Conservation (phyloP, 2,797 vertebrate genomes). For the Salarias fasciatus region DNA sequence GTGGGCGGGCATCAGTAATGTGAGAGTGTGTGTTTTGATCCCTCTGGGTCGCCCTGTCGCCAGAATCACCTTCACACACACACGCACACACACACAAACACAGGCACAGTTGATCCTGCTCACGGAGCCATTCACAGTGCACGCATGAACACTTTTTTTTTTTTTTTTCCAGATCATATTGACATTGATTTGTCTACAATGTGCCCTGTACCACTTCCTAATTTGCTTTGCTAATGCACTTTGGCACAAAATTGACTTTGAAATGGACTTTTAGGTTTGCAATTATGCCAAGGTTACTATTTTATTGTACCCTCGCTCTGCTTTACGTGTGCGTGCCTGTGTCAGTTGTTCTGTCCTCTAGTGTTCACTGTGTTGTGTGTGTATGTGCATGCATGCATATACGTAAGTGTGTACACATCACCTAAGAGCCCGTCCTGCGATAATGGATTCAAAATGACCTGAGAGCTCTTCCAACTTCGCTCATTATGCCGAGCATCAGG, state of each 20-base stretch:
- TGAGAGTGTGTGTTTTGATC: slow-evolving; percentile 61
- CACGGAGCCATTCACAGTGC: neutral
- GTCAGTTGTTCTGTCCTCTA: neutral
- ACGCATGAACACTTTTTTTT: slow-evolving; percentile 15
- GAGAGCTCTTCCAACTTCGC: slow-evolving; percentile 29
- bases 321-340: neutral
- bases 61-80: slow-evolving; percentile 43
- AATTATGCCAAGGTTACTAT: neutral
- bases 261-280: slow-evolving; percentile 38
- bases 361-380: neutral
- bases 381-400: neutral
- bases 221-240: slow-evolving; percentile 41
- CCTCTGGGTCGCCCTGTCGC: slow-evolving; percentile 40
- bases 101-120: slow-evolving; percentile 6
- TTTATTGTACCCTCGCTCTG: neutral
- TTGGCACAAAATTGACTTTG: slow-evolving; percentile 36
- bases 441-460: slow-evolving; percentile 52
- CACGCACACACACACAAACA: slow-evolving; percentile 4
- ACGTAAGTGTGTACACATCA: neutral
- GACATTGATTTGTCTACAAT: slow-evolving; percentile 34
- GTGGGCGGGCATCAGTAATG: slow-evolving; percentile 45
- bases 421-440: slow-evolving; percentile 9
- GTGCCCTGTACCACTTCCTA: slow-evolving; percentile 6
- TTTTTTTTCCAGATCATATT: slow-evolving; percentile 32
- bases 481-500: slow-evolving; percentile 36